A percentile compares a stretch with the other conserved stretches of the same genome.
These are phyloP conservation scores for Eurypyga helias DNA, from an alignment of 2,113 vertebrate species.

Conservation along the genomic window DNA sequence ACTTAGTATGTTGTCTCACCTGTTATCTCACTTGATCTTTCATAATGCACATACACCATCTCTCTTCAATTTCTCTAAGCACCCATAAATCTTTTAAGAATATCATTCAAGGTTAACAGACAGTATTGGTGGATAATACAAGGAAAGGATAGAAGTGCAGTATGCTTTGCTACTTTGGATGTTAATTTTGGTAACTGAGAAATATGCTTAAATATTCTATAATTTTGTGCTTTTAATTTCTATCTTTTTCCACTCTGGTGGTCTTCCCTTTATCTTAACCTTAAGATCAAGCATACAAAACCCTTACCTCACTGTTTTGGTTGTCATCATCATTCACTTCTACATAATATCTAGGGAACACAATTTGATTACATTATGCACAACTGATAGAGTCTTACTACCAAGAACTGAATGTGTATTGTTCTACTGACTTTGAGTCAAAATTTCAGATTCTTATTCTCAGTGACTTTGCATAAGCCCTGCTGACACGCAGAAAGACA, in stretches of 20 bases:
- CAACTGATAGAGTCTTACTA: background rate
- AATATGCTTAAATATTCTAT: background rate
- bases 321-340: background rate
- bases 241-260: background rate
- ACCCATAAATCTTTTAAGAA: background rate
- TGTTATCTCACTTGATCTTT: background rate
- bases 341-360: background rate
- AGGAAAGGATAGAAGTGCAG: background rate
- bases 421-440: background rate
- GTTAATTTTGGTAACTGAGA: background rate
- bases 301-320: background rate
- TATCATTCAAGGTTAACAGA: background rate
- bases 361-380: background rate
- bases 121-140: background rate
- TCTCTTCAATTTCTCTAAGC: background rate
- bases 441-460: background rate
- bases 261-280: background rate
- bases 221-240: background rate
- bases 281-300: background rate
- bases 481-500: background rate
- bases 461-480: background rate
- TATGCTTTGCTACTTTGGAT: background rate
- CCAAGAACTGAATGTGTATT: background rate
- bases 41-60: background rate
- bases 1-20: background rate